Evolutionary conservation across 2,113 vertebrate species (phyloP), one percentile per base, ranked within the genome.

Genomic region (Phasianus colchicus): DNA sequence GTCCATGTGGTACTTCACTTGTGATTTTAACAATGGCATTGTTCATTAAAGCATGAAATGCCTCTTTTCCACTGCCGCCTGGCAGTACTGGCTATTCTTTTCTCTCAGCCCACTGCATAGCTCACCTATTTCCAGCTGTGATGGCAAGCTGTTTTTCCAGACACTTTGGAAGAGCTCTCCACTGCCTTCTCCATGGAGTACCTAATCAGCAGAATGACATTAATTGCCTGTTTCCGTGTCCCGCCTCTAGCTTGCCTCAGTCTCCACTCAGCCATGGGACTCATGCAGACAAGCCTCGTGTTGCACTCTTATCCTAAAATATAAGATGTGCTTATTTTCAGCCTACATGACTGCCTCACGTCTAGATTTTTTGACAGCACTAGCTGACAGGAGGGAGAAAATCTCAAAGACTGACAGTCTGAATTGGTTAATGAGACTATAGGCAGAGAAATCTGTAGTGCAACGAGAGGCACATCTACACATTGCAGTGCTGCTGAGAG

Each of bases 141-240:
- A 0, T 20, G 24, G 20, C 21, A 77, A 45, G 16, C 65, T 64
- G 69, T 50, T 91, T 29, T 54, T 82, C 34, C 3, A 2, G 19
- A 16, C 66, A 29, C 12, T 54, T 29, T 13, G 69, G 58, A 61
- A 58, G 34, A 30, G 25, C 45, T 72, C 84, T 61, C 11, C 40
- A 43, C 13, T 88, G 29, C 19, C 29, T 89, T 92, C 83, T 90
- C 34, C 8, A 2, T 75, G 48, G 21, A 47, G 21, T 76, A 12
- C 34, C 48, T 73, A 34, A 76, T 92, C 60, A 84, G 69, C 52
- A 54, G 64, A 92, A 86, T 57, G 52, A 69, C 61, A 52, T 69
- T 25, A 75, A 73, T 90, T 85, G 34, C 80, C 50, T 29, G 1
- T 88, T 95, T 83, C 90, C n/a, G 66, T 91, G 67, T 73, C 92